These are phyloP conservation scores for Polylopha cassiicola DNA, from an alignment of 2,888 invertebrate genomes.

Conservation along the genomic window DNA sequence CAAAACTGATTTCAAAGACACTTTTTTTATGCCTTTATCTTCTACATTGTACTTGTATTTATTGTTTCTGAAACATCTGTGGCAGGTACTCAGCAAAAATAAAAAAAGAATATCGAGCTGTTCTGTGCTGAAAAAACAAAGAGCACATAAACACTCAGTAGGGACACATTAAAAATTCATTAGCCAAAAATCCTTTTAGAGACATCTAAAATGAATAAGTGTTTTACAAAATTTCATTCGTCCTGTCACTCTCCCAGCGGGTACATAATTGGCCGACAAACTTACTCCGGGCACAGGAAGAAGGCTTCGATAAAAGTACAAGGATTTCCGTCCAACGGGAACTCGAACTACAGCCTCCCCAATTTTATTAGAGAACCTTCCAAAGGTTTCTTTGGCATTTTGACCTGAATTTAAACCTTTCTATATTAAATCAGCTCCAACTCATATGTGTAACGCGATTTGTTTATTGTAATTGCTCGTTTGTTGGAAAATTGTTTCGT, in stretches of 20 bases:
- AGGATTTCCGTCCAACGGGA: slow-evolving; percentile 47
- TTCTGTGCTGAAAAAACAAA: not conserved
- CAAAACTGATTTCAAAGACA: too few relatives aligned
- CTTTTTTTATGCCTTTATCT: too few relatives aligned
- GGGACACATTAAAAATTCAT: slow-evolving; percentile 33
- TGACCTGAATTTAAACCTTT: slow-evolving; percentile 14
- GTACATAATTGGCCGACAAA: slow-evolving; percentile 55
- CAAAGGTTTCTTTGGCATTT: slow-evolving; percentile 18
- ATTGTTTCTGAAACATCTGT: too few relatives aligned
- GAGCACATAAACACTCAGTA: too few relatives aligned
- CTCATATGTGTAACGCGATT: slow-evolving; percentile 16
- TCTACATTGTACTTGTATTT: too few relatives aligned
- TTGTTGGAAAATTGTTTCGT: slow-evolving; percentile 7
- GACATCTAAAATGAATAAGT: slow-evolving; percentile 34
- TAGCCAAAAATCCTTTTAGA: slow-evolving; percentile 22
- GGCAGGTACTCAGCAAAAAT: too few relatives aligned
- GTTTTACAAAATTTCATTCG: slow-evolving; percentile 29
- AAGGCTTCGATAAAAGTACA: slow-evolving; percentile 42
- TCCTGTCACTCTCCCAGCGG: slow-evolving; percentile 33
- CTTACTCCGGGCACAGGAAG: slow-evolving; percentile 29
- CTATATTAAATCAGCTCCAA: slow-evolving; percentile 16
- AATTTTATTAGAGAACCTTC: slow-evolving; percentile 45
- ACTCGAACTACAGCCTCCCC: slow-evolving; percentile 30
- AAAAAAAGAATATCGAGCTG: not conserved
- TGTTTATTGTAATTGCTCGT: slow-evolving; percentile 11